Conservation (phyloP, 2,113 vertebrate species). For the Phalacrocorax aristotelis region DNA sequence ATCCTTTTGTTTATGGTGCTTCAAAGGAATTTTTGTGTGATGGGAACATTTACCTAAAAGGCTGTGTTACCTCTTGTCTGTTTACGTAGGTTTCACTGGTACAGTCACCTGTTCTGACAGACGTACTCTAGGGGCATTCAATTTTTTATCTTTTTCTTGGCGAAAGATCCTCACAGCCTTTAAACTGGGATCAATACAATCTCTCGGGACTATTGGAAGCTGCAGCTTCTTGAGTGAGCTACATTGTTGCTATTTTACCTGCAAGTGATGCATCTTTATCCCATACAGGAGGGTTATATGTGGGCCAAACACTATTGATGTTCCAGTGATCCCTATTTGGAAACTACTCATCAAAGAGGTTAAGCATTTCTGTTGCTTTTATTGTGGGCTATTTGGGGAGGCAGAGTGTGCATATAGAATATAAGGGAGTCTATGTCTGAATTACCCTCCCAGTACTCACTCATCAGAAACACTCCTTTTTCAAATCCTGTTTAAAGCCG, state of each 20-base stretch:
- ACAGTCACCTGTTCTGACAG: neutral
- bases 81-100: neutral
- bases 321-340: conserved; percentile 79
- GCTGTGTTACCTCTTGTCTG: neutral
- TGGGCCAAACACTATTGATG: conserved; percentile 77
- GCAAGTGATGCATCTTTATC: neutral
- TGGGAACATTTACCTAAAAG: neutral
- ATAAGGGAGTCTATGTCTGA: neutral
- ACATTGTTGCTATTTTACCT: neutral
- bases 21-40: neutral
- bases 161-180: neutral
- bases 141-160: neutral
- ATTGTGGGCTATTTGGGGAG: neutral
- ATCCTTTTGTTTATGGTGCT: neutral
- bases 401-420: neutral
- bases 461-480: neutral
- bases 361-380: neutral
- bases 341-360: conserved; percentile 84
- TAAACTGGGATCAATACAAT: neutral
- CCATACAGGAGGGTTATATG: conserved; percentile 73
- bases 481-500: neutral
- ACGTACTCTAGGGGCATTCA: neutral
- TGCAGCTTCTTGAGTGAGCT: neutral
- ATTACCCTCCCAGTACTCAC: neutral
- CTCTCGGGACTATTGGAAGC: neutral